Conservation (phyloP, 2,888 invertebrate genomes). For the Stegana nigrithorax region DNA sequence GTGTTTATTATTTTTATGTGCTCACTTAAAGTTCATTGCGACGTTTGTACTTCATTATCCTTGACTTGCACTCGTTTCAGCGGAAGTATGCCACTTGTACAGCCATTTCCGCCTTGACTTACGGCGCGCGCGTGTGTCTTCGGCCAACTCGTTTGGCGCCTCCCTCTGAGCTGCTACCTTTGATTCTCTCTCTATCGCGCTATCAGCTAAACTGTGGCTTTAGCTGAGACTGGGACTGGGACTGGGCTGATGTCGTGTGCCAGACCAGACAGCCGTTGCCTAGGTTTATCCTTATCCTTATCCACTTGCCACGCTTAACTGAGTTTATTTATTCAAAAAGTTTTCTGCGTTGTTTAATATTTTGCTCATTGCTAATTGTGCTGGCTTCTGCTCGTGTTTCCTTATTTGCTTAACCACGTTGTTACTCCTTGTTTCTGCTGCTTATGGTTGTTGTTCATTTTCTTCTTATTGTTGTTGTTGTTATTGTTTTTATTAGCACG, state of each 20-base stretch:
- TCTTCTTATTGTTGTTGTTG: neutral
- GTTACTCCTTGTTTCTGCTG: neutral
- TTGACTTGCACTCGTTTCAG: constrained; percentile 27
- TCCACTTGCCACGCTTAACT: neutral
- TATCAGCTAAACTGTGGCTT: neutral
- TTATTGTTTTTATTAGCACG: neutral
- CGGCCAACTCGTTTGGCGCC: too few species aligned
- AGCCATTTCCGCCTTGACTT: too few species aligned
- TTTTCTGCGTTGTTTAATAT: constrained; percentile 30
- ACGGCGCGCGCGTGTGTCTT: too few species aligned
- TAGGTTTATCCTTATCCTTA: neutral
- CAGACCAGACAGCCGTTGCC: too few species aligned
- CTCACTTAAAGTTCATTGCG: neutral
- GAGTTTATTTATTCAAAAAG: constrained; percentile 37
- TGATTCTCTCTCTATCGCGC: constrained; percentile 16
- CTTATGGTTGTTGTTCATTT: too few species aligned
- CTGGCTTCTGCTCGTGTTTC: constrained; percentile 15
- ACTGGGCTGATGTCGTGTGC: neutral
- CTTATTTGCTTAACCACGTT: neutral
- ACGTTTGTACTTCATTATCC: constrained; percentile 23
- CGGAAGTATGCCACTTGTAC: constrained; percentile 55
- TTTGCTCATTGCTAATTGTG: constrained; percentile 45
- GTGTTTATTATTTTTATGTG: neutral
- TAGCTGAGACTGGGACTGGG: neutral
- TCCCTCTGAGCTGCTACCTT: constrained; percentile 33